Conservation (phyloP, 2,888 invertebrate genomes). For the Hemicrepidius hirtus region DNA sequence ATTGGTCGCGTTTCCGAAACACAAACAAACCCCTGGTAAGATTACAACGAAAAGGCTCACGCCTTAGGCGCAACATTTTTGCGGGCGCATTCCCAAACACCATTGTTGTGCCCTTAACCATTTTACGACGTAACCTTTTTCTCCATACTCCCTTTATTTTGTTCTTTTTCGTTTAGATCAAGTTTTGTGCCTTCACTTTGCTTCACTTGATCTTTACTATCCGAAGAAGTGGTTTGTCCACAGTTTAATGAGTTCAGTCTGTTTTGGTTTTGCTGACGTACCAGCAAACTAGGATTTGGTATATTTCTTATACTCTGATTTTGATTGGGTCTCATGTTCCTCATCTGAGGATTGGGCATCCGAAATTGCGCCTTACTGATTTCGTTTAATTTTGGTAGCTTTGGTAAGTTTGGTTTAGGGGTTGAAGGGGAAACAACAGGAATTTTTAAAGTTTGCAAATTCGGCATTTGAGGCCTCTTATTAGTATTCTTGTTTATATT, state of each 20-base stretch:
- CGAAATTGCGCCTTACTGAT: constrained; percentile 69
- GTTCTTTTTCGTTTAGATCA: not conserved
- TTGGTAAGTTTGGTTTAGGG: constrained; percentile 61
- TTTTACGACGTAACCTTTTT: constrained; percentile 6
- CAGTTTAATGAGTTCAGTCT: constrained; percentile 61
- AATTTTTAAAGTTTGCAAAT: constrained; percentile 65
- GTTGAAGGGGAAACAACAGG: constrained; percentile 51
- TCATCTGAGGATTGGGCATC: constrained; percentile 62
- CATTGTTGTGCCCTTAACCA: too few relatives aligned
- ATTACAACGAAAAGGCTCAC: too few relatives aligned
- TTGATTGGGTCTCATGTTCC: constrained; percentile 68
- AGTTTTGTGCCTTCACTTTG: constrained; percentile 18
- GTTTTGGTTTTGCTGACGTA: constrained; percentile 74
- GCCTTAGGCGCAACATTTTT: too few relatives aligned
- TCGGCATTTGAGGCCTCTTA: constrained; percentile 66
- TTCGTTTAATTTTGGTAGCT: constrained; percentile 72
- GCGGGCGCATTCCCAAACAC: too few relatives aligned
- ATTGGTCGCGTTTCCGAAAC: too few relatives aligned
- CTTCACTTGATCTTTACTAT: constrained; percentile 30
- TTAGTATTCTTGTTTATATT: constrained; percentile 45
- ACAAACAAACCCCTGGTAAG: too few relatives aligned
- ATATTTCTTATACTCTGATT: constrained; percentile 79
- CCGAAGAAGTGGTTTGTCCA: constrained; percentile 27
- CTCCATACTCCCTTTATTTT: not conserved
- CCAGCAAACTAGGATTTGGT: constrained; percentile 78